Percentiles rank a stretch among this genome's conserved stretches.
phyloP scores from a whole-genome alignment of 2,113 vertebrate species.

The Callipepla squamata region DNA sequence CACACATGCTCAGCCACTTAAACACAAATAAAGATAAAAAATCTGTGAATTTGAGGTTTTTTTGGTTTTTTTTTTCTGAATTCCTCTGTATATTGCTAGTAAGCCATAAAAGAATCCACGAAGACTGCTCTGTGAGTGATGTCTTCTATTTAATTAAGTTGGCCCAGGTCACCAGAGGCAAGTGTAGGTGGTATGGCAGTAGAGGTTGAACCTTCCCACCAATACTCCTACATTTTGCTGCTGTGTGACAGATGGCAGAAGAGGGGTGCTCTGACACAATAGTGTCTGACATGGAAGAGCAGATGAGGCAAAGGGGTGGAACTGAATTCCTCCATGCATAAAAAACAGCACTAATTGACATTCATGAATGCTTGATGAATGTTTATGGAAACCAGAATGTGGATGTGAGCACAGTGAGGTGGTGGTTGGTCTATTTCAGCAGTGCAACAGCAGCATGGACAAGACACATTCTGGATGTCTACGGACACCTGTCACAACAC shows the following conservation, averaged over 20 bases:
- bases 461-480: neutral
- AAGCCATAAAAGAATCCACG: neutral
- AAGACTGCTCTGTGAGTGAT: neutral
- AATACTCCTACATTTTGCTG: neutral
- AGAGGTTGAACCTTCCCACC: neutral
- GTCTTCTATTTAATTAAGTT: neutral
- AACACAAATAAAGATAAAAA: neutral
- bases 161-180: neutral
- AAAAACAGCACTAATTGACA: neutral
- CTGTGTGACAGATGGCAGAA: neutral
- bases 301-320: neutral
- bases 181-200: neutral
- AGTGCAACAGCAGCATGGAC: neutral
- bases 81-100: neutral
- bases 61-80: neutral
- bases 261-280: neutral
- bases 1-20: rapidly evolving
- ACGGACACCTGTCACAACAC: neutral
- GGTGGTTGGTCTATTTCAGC: neutral
- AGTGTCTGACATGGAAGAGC: neutral
- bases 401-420: neutral
- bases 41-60: neutral
- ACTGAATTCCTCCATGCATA: neutral
- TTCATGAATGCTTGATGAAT: neutral
- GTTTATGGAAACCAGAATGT: neutral